These are phyloP conservation scores for Athrips mouffetella DNA, from an alignment of 2,888 invertebrate species.

Conservation along the genomic window DNA sequence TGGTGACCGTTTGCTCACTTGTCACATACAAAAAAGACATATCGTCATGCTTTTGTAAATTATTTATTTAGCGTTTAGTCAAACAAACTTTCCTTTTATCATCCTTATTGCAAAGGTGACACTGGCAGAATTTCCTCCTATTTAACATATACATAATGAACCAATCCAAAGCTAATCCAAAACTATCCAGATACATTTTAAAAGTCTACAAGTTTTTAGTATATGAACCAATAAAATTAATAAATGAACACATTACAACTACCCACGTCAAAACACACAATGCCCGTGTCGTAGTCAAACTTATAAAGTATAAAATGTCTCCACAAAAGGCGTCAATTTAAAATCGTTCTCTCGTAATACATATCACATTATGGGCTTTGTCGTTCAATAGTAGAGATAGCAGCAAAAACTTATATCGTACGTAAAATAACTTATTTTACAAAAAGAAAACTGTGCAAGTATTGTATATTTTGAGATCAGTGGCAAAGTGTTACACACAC, in stretches of 20 bases:
- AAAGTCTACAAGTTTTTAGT: background rate
- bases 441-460: too few relatives aligned
- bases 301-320: slow-evolving; percentile 32
- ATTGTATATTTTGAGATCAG: too few relatives aligned
- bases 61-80: too few relatives aligned
- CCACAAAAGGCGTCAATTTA: slow-evolving; percentile 45
- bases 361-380: slow-evolving; percentile 29
- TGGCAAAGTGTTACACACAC: too few relatives aligned
- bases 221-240: slow-evolving; percentile 19
- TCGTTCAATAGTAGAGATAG: background rate
- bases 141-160: too few relatives aligned
- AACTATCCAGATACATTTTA: background rate
- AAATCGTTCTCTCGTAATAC: slow-evolving; percentile 57
- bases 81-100: too few relatives aligned
- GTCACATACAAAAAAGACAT: too few relatives aligned
- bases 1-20: too few relatives aligned
- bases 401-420: background rate
- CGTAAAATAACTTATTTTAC: background rate
- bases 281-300: slow-evolving; percentile 2
- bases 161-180: background rate
- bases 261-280: slow-evolving; percentile 31
- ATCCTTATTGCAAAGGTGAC: too few relatives aligned
- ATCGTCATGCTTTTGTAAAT: too few relatives aligned
- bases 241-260: slow-evolving; percentile 38
- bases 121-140: too few relatives aligned